These are phyloP conservation scores for Dromiciops gliroides DNA, from an alignment of 2,113 vertebrate species.

Conservation along the genomic window DNA sequence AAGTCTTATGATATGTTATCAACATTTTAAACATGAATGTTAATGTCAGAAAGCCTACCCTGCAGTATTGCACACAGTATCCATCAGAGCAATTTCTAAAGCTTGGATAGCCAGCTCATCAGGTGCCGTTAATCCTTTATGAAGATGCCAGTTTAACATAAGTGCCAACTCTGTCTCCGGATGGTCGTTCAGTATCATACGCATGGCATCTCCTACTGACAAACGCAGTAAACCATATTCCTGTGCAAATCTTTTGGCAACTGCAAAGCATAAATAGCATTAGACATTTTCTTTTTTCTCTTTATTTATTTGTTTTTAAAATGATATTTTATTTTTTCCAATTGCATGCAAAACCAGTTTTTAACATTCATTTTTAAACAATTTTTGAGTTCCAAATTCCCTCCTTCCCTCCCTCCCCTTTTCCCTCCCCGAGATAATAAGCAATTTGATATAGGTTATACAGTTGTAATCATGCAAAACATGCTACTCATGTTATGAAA, in stretches of 20 bases:
- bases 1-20: not conserved
- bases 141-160: constrained; percentile 86
- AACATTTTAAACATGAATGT: not conserved
- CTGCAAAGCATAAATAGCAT: constrained; percentile 84
- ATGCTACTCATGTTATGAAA: not conserved
- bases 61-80: constrained; percentile 81
- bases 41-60: constrained; percentile 79
- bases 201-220: constrained; percentile 88
- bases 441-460: not conserved
- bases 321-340: not conserved
- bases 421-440: not conserved
- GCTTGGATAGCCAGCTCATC: constrained; percentile 92
- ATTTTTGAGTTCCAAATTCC: not conserved
- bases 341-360: not conserved
- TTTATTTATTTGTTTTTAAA: not conserved
- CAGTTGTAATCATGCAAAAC: not conserved
- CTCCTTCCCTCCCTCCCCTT: not conserved
- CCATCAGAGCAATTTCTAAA: constrained; percentile 90
- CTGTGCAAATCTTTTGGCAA: constrained; percentile 88
- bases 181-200: constrained; percentile 83
- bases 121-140: constrained; percentile 87
- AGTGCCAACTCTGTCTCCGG: constrained; percentile 85
- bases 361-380: not conserved
- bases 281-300: constrained; percentile 1
- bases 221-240: constrained; percentile 88